Base-by-base conservation (phyloP, 2,797 vertebrate genomes). In the Amblyopsis hoosieri region DNA sequence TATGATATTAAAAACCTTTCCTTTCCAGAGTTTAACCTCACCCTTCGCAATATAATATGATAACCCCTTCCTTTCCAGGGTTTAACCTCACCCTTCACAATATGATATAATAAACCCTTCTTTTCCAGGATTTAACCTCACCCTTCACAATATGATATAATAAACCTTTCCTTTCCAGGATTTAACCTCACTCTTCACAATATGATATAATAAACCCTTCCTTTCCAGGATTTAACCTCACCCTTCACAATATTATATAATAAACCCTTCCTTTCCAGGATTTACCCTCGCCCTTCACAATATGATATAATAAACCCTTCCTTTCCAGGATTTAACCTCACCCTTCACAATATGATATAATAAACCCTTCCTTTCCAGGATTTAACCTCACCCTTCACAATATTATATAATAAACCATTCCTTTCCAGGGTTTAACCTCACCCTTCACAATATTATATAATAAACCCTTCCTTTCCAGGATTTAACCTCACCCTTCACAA, bases 311-410 rank as follows among this genome's bases (percentile, higher is more conserved):
- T 19, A 19, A 19, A 19, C 19, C 19, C 1, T 19, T 19, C 19
- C 19, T 19, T 19, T 19, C 19, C 19, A 19, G 19, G 19, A 19
- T 19, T 19, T 19, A 19, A 2, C 19, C 1, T 19, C 19, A 19
- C 19, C 19, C 19, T 19, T 19, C 19, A 19, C 1, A 19, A 19
- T 19, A 19, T 19, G 7, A 49, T 49, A 49, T 14, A n/a, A 7
- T 49, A 49, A 48, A 50, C 5, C 14, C 15, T 17, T 14, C n/a
- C 3, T 50, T 14, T 17, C n/a, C n/a, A 50, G 13, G 8, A 5
- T 14, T 45, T 1, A 50, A 58, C 72, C 45, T 83, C 90, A 98
- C 97, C 97, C 95, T 83, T 98, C 97, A 29, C 23, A 29, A 29
- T 29, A 29, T 29, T 0, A 49, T 49, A 49, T 14, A 5, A 7